Base-by-base conservation (phyloP, 2,113 vertebrate species). In the Caranx melampygus region DNA sequence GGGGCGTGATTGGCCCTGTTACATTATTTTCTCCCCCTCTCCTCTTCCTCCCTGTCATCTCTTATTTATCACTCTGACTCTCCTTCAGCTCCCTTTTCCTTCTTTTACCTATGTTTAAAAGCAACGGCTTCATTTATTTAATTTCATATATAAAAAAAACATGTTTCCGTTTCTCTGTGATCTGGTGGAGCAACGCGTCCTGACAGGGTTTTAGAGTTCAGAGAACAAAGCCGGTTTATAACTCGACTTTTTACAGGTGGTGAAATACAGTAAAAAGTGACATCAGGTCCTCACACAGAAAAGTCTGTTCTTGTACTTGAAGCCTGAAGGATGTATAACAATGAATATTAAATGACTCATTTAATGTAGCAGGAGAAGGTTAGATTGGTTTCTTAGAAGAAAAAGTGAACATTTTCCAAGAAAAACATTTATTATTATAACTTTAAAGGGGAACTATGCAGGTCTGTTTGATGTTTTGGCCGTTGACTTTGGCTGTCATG, bases 1-100 rank as follows among this genome's bases (percentile, higher is more conserved):
- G 92, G 92, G 87, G 90, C 86, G 76, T 90, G 87, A 92, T 88
- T 88, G 90, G 90, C 87, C 79, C 75, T 54, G 86, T 88, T 87
- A 89, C 85, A 91, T 92, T 86, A 86, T 83, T 87, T 78, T 78
- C 80, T 73, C 84, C 80, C 83, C 81, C 82, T 82, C 80, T 79
- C 61, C 58, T 82, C 62, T 84, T 86, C 80, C 78, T 90, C 76
- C 65, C 84, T 87, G 88, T 90, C 92, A 92, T 91, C 84, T 91
- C 86, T 86, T 82, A 90, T 92, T 89, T 83, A 90, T 91, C 89
- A 90, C 75, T 87, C 83, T 68, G 70, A 84, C 60, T 85, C 79
- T 85, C 61, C 69, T 78, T 85, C 52, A 75, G 47, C 82, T 79
- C 51, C 18, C 64, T 62, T 78, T 81, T 61, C 44, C 52, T 65